Evolutionary conservation across 2,888 invertebrate species (phyloP).

Genomic region (Caenorhabditis parvicauda): DNA sequence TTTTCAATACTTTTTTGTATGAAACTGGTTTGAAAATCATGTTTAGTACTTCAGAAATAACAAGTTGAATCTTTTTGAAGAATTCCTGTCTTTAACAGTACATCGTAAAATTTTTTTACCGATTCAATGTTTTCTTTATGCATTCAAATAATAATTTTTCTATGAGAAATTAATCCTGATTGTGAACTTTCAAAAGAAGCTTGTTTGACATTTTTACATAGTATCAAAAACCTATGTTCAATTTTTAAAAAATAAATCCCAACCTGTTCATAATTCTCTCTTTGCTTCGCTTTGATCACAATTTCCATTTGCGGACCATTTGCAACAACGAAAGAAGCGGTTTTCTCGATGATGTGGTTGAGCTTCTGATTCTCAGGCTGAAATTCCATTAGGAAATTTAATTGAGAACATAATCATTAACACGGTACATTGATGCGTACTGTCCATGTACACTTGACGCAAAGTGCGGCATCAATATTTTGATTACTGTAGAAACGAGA

Average conservation of each 20-base stretch:
- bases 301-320: slow-evolving; percentile 94
- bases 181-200: too few relatives aligned
- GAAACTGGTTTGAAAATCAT: too few relatives aligned
- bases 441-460: not conserved
- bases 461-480: not conserved
- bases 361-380: slow-evolving; percentile 52
- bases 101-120: not conserved
- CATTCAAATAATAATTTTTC: not conserved
- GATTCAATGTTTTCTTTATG: too few relatives aligned
- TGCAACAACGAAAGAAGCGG: slow-evolving; percentile 67
- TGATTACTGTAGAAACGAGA: not conserved
- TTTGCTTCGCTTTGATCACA: slow-evolving; percentile 92
- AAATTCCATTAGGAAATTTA: slow-evolving; percentile 10
- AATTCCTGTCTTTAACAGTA: not conserved
- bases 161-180: not conserved
- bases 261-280: slow-evolving; percentile 46
- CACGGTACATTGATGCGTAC: too few relatives aligned
- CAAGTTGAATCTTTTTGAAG: too few relatives aligned
- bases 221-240: too few relatives aligned
- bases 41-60: too few relatives aligned
- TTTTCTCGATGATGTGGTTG: slow-evolving; percentile 84
- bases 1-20: too few relatives aligned
- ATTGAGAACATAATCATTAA: not conserved
- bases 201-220: too few relatives aligned
- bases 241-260: not conserved